Evolutionary conservation across 2,888 invertebrate species (phyloP), one percentile per base, ranked within the genome.

Genomic region (Pheosia tremula): DNA sequence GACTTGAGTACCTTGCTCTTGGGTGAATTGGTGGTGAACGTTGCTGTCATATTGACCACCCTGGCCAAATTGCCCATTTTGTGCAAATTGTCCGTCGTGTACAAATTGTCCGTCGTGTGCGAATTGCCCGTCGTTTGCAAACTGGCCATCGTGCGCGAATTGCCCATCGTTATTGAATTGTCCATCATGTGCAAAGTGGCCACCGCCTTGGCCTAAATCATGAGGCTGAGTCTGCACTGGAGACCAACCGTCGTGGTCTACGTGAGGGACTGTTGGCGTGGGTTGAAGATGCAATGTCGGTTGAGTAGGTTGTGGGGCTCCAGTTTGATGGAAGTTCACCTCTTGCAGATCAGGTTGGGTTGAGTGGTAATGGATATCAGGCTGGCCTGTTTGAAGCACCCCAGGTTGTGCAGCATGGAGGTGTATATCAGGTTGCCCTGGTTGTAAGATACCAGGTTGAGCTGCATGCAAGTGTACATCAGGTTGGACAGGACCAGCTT

Each of bases 181-280:
- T 6, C 49, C 56, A 6, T 69, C 71, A 37, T 75, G 75, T 4
- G 80, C 82, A 54, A 79, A 81, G 47, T 85, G 83, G 3, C 66
- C 75, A 5, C 82, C 86, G 3, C 80, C 78, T 37, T 79, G 75
- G 13, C 68, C 57, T 4, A 79, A 58, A 38, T 89, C 88, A 43
- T 84, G 83, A 3, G 85, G 74, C 37, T 87, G 85, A 0, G 85
- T 50, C 1, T 87, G 81, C n/a, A 93, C 87, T 3, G 93, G 93
- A 2, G 91, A 87, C 93, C 93, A 93, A 6, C 92, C 93, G 11
- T 91, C 83, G 68, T 88, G 86, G 49, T 92, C 91, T n/a, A 87
- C 62, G 2, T 83, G 75, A 38, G 82, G 84, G 7, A 81, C 63
- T 0, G 77, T 67, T 0, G 83, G 80, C 52, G 83, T 77, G 11